These are phyloP conservation scores for Eulithis prunata DNA, from an alignment of 2,888 invertebrate species.

Conservation along the genomic window DNA sequence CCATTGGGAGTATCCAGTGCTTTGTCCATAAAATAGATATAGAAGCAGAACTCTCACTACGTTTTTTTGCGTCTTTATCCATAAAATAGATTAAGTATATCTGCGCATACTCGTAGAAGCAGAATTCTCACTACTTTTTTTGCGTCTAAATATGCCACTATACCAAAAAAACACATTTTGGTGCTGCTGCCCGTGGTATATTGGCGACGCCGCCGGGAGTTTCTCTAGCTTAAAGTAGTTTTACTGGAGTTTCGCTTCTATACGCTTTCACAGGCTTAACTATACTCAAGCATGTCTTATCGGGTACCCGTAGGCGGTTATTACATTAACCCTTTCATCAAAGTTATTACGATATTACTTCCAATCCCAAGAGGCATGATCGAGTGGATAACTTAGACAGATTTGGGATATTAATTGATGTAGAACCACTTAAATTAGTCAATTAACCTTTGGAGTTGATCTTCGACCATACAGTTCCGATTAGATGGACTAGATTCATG, in stretches of 20 bases:
- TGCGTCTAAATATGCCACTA: too few relatives aligned
- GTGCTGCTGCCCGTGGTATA: too few relatives aligned
- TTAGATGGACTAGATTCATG: constrained; percentile 11
- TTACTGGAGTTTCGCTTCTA: background rate
- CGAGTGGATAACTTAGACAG: constrained; percentile 7
- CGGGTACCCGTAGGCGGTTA: background rate
- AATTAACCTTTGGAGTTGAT: constrained; percentile 19
- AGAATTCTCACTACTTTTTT: background rate
- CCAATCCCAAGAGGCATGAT: constrained; percentile 2
- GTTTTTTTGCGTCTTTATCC: background rate
- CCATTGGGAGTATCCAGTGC: constrained; percentile 21
- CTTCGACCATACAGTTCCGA: constrained; percentile 5
- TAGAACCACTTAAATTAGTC: constrained; percentile 14
- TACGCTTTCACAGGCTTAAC: background rate
- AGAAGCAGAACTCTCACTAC: background rate
- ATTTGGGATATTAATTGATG: constrained; percentile 12
- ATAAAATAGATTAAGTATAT: constrained; percentile 8
- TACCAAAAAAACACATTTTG: too few relatives aligned
- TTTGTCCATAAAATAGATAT: background rate
- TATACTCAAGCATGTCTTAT: background rate
- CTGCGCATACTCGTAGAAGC: too few relatives aligned
- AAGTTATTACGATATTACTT: constrained; percentile 3
- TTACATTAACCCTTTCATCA: background rate
- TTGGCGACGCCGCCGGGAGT: too few relatives aligned
- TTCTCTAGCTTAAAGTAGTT: background rate